Conservation (phyloP, 2,113 vertebrate genomes). For the Melanotaenia duboulayi region DNA sequence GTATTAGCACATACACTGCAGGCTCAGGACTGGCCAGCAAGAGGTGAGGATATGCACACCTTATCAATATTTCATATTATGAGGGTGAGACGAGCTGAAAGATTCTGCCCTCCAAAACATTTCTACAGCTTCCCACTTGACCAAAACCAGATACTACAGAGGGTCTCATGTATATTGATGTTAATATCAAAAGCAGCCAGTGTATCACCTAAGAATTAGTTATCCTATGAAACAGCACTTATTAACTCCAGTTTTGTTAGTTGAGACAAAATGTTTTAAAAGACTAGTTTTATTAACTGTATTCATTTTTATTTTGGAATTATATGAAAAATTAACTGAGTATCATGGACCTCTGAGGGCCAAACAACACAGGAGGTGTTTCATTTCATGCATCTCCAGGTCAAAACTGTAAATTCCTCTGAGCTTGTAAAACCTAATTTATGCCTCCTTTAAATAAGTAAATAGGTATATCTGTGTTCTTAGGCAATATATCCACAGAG, state of each 20-base stretch:
- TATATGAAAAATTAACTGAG: conserved; percentile 32
- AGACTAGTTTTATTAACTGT: background rate
- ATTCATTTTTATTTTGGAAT: background rate
- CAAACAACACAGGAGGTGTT: conserved; percentile 22
- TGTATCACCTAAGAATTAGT: conserved; percentile 11
- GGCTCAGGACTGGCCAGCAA: conserved; percentile 47
- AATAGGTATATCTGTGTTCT: too few relatives aligned
- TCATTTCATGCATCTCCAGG: background rate
- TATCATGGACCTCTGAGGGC: background rate
- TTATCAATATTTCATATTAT: conserved; percentile 68
- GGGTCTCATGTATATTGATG: conserved; percentile 30
- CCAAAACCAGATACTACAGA: conserved; percentile 35
- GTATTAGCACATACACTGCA: background rate
- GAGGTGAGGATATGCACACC: conserved; percentile 54
- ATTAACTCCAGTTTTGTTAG: background rate
- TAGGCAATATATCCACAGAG: too few relatives aligned
- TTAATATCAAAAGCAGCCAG: conserved; percentile 13
- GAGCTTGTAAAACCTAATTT: background rate
- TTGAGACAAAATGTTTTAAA: background rate
- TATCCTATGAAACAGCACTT: background rate
- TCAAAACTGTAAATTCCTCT: background rate
- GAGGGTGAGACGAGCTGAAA: conserved; percentile 59
- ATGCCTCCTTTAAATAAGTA: too few relatives aligned
- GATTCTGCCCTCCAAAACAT: conserved; percentile 60
- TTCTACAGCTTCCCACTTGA: conserved; percentile 50